Evolutionary conservation across 92 coral and sea anemone genomes (phyloP), one percentile per base, ranked within the genome.

Genomic region (Parazoanthus darwini): DNA sequence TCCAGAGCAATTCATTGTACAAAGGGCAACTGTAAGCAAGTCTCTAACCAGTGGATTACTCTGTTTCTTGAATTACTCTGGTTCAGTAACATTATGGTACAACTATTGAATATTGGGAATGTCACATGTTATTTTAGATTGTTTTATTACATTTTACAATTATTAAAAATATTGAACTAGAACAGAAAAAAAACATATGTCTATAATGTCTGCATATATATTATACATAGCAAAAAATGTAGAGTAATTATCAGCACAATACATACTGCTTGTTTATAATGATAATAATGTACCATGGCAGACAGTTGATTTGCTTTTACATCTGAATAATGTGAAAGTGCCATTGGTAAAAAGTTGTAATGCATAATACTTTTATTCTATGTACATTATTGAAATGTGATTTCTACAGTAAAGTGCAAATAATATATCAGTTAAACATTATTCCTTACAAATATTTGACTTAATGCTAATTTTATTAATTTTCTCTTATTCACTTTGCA

Each of bases 341-440:
- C 56, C 86, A 82, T 77, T 38, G 80, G 56, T 77, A 39, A 77
- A 77, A 77, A 77, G 56, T 39, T 77, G 56, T 82, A 82, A 63
- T 82, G 56, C 86, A 82, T 59, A 82, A 82, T 82, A 73, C 86
- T 82, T 82, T 82, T 82, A 82, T 82, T 82, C 86, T 65, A 82
- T 82, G 86, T 82, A 82, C 86, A 82, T 82, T 82, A 82, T 82
- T 82, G 86, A 82, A 82, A 82, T 82, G 86, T 82, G 38, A 65
- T 82, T 82, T 82, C 86, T 82, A 82, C 77, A 65, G 86, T 82
- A 82, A 82, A 82, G 86, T 82, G 86, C 86, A 82, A 82, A 82
- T 82, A 82, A 82, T 82, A 82, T 82, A 63, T 82, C 86, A 82
- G 76, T 67, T 46, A 82, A 77, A 77, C 56, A 77, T 77, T 77